Percentiles rank a stretch among this genome's conserved stretches.
Conservation (phyloP, 2,113 vertebrate genomes). For the Psilopogon haemacephalus region DNA sequence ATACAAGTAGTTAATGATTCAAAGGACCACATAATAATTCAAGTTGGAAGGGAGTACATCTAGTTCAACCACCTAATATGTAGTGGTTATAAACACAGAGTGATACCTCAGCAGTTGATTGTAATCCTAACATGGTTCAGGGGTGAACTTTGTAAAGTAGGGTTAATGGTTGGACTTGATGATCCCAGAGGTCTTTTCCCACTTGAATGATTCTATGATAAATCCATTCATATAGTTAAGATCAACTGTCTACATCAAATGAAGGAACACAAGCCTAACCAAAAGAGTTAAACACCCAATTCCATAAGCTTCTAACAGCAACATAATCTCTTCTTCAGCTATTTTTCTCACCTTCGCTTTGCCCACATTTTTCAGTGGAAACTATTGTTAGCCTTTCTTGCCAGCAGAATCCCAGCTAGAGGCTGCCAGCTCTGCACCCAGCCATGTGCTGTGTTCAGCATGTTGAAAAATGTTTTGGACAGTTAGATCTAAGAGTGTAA, state of each 20-base stretch:
- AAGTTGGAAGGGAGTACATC: not conserved
- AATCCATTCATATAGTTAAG: not conserved
- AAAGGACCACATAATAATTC: not conserved
- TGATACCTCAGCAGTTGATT: not conserved
- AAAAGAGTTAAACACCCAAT: not conserved
- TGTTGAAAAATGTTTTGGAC: not conserved
- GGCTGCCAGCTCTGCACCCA: conserved; percentile 3
- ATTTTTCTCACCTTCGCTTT: conserved; percentile 17
- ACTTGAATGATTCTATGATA: too few relatives aligned
- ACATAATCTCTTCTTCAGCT: not conserved
- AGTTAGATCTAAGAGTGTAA: conserved; percentile 1
- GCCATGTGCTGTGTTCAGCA: not conserved
- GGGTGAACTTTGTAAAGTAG: too few relatives aligned
- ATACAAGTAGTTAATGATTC: not conserved
- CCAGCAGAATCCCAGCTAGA: not conserved
- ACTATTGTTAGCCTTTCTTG: not conserved
- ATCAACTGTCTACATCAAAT: not conserved
- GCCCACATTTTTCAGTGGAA: not conserved
- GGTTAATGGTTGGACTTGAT: too few relatives aligned
- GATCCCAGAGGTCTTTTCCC: too few relatives aligned
- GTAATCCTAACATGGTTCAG: not conserved
- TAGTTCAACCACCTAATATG: not conserved
- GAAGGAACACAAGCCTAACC: not conserved
- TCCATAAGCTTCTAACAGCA: not conserved
- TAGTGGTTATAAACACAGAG: not conserved